Base-by-base conservation (phyloP, 2,888 invertebrate genomes). In the Timema podura region DNA sequence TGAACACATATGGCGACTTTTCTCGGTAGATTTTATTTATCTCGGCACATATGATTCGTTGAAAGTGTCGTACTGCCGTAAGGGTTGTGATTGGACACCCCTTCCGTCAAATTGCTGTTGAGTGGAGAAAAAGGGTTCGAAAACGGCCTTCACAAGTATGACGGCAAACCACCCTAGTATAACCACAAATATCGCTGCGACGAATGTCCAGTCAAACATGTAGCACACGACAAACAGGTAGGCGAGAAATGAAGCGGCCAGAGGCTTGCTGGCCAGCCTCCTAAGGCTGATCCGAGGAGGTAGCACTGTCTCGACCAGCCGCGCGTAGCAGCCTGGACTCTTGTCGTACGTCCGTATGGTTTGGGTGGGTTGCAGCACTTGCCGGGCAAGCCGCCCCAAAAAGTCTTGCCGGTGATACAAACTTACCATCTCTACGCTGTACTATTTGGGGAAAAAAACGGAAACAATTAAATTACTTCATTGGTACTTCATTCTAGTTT, bases 261-360 rank as follows among this genome's bases (percentile, higher is more conserved):
- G 85, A 54, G 84, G 83, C 75, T 90, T 86, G 67, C 87, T 88
- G 6, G 90, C 92, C 15, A 91, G 82, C 66, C 84, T 81, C 57
- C 93, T 84, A 65, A 93, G 80, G 65, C 89, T 89, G 9, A 92
- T 76, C 66, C 92, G 82, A 0, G 92, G 87, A 0, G 90, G 89
- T 64, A 92, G 80, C 45, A 85, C 82, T 72, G 83, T 83, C 64
- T 84, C 82, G 11, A 85, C 82, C 11, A 88, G 80, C 15, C 83
- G 84, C 48, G 88, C 86, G 73, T 85, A 83, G 74, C 76, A 74
- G 6, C 79, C 76, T 9, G 85, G 84, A 65, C 81, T 76, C 77
- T 90, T 91, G 44, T 88, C 86, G 72, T 88, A 87, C 9, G 83
- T 84, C 71, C 86, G 85, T 64, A 89, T 85, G 5, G 85, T 85